Evolutionary conservation across 2,797 vertebrate genomes (phyloP).

Genomic region (Momotus momota): DNA sequence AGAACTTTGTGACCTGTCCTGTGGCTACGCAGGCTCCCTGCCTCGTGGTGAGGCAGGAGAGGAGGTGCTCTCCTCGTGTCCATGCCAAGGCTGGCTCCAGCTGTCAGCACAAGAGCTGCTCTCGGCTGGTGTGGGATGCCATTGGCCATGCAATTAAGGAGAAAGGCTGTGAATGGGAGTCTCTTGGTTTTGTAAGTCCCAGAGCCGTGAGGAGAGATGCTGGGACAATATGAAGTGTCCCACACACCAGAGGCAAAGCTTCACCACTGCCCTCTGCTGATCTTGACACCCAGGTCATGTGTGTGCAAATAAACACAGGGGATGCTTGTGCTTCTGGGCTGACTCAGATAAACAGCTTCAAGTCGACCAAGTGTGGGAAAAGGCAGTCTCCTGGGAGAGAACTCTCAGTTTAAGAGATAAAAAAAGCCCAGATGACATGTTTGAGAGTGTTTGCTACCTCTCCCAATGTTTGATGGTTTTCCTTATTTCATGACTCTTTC

Average conservation of each 20-base stretch:
- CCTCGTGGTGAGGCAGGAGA: background rate
- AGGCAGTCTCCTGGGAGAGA: background rate
- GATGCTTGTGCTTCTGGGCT: background rate
- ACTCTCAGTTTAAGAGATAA: background rate
- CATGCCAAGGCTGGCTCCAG: background rate
- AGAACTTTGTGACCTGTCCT: background rate
- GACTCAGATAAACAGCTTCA: background rate
- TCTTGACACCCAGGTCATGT: rapidly evolving
- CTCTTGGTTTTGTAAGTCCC: background rate
- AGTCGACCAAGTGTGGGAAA: background rate
- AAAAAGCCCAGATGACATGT: background rate
- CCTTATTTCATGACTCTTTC: background rate
- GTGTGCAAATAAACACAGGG: rapidly evolving
- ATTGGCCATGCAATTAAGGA: rapidly evolving
- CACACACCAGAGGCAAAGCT: background rate
- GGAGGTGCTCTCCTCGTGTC: background rate
- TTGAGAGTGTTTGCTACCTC: background rate
- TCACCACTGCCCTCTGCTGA: background rate
- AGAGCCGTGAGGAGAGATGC: background rate
- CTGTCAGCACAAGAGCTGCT: background rate
- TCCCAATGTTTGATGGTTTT: background rate
- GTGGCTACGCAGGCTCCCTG: background rate
- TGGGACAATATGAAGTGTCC: background rate
- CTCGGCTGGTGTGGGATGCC: background rate
- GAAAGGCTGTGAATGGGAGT: background rate